Evolutionary conservation across 2,797 vertebrate genomes (phyloP), one percentile per base, ranked within the genome.

Genomic region (Paramormyrops hopkinsi): DNA sequence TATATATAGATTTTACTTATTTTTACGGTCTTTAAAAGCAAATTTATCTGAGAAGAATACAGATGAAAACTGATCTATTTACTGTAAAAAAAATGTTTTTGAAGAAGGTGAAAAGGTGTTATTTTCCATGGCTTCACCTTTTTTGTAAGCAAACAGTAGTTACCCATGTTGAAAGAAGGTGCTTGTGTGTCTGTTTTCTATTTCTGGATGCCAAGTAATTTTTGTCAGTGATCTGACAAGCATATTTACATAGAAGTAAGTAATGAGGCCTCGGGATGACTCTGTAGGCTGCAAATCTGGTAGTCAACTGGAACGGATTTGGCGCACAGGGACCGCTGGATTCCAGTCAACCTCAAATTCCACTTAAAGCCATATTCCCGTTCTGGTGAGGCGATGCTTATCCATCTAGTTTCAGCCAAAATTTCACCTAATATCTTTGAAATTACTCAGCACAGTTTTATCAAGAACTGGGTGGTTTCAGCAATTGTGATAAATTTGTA

Each of bases 1-100:
- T 48, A 88, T 41, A 88, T 22, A 89, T 53, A 89, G 53, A 89
- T 62, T 84, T 59, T 84, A 89, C 22, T 44, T 88, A 88, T 88
- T 62, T 51, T 83, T 89, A 89, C 56, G 53, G 88, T 83, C 44
- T 46, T 84, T 89, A 84, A 59, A 84, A 25, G 53, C 51, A 84
- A 48, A 84, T 84, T 84, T 89, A 89, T 88, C 88, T 37, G 73
- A 79, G 50, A 51, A 73, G 51, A 41, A 54, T 88, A 51, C 44
- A 82, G 33, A 82, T 79, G 73, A 79, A 79, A 79, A 41, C 33
- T 19, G 76, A 82, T 88, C 73, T 37, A 88, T 88, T 88, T 51
- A 88, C 41, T 84, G 82, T 44, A 89, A 73, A 79, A 12, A 48
- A 89, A 65, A 89, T 62, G 88, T 65, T 44, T 56, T 89, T 89